phyloP scores from a whole-genome alignment of 2,797 vertebrate species.

The Bradypus variegatus region DNA sequence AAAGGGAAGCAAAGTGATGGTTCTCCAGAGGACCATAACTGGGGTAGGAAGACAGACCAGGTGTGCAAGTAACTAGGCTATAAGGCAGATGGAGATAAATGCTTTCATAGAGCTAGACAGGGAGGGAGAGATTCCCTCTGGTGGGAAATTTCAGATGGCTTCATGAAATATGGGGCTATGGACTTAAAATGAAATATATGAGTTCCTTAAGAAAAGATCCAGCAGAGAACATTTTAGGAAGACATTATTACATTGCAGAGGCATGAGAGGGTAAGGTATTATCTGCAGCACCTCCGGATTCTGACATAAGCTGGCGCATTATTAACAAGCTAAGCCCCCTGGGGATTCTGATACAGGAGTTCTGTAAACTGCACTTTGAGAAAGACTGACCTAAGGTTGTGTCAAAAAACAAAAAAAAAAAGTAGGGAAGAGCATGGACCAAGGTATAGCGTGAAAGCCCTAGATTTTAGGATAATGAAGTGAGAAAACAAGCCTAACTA shows the following conservation, averaged over 20 bases:
- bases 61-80: not conserved
- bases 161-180: not conserved
- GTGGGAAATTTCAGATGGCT: constrained; percentile 9
- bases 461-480: not conserved
- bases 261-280: not conserved
- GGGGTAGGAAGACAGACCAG: not conserved
- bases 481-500: not conserved
- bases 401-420: not conserved
- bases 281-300: not conserved
- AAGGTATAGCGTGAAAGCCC: not conserved
- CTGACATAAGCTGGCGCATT: not conserved
- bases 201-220: not conserved
- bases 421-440: not conserved
- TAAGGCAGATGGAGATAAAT: not conserved
- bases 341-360: not conserved
- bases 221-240: not conserved
- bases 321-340: not conserved
- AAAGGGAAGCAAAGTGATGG: not conserved
- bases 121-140: not conserved
- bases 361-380: not conserved
- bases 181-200: not conserved
- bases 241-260: not conserved
- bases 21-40: not conserved
- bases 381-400: not conserved
- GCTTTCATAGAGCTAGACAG: not conserved